A percentile compares a stretch with the other conserved stretches of the same genome.
Conservation (phyloP, 2,797 vertebrate genomes). For the Bucorvus abyssinicus region DNA sequence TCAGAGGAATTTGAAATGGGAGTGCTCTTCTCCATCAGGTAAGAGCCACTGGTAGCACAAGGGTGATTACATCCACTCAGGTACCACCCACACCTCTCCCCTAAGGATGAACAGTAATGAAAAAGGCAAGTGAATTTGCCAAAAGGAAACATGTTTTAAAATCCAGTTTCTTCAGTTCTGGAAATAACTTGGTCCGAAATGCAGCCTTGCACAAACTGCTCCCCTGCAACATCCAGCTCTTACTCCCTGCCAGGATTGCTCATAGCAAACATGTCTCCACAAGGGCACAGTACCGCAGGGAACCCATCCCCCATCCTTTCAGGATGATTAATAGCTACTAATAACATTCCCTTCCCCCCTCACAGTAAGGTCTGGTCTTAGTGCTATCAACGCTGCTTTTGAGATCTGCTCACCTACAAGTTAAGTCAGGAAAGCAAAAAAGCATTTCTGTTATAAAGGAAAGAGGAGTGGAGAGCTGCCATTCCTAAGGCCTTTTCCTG, state of each 20-base stretch:
- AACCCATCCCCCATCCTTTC: not conserved
- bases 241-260: not conserved
- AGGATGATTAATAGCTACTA: constrained; percentile 25
- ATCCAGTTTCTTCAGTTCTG: not conserved
- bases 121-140: not conserved
- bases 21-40: not conserved
- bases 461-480: not conserved
- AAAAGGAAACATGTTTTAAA: not conserved
- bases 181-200: constrained; percentile 7
- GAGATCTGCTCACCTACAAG: not conserved
- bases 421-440: not conserved
- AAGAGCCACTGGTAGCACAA: not conserved
- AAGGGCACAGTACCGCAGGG: not conserved
- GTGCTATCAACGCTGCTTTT: not conserved
- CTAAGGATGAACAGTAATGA: not conserved
- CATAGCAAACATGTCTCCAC: not conserved
- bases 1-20: not conserved
- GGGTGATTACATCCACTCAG: not conserved
- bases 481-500: not conserved
- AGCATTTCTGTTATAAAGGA: not conserved
- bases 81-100: not conserved
- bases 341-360: not conserved
- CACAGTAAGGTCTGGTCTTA: not conserved
- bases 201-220: not conserved
- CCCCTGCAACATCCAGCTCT: not conserved